phyloP scores from a whole-genome alignment of 2,888 invertebrate genomes.

The Eupsilia transversa region DNA sequence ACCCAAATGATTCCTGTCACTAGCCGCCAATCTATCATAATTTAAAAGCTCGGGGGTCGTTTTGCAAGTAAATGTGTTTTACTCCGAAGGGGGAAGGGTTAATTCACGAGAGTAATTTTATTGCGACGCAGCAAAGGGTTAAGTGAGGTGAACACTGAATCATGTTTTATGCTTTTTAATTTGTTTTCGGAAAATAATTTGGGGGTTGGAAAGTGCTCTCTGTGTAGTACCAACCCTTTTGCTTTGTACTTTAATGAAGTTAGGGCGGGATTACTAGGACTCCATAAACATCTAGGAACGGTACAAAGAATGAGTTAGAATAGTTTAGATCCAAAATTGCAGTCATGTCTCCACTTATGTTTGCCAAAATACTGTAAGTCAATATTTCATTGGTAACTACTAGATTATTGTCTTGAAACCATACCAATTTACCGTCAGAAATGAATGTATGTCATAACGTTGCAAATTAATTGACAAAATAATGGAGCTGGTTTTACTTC shows the following conservation, averaged over 20 bases:
- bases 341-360: background rate
- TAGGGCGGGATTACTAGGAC: conserved; percentile 33
- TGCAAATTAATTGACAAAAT: conserved; percentile 10
- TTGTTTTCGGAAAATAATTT: conserved; percentile 80
- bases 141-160: conserved; percentile 82
- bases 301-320: background rate
- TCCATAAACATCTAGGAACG: conserved; percentile 22
- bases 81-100: conserved; percentile 74
- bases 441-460: conserved; percentile 13
- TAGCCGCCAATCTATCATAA: conserved; percentile 77
- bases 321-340: background rate
- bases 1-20: conserved; percentile 70
- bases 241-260: conserved; percentile 36
- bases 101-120: conserved; percentile 83
- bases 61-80: conserved; percentile 75
- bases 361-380: background rate
- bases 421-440: background rate
- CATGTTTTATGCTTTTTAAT: conserved; percentile 88
- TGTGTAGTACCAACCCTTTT: conserved; percentile 24
- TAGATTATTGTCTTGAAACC: background rate
- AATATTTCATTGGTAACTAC: background rate
- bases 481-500: conserved; percentile 33
- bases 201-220: conserved; percentile 62
- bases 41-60: conserved; percentile 74
- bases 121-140: conserved; percentile 82